Conservation (phyloP, 92 coral and sea anemone genomes). For the Epizoanthus stellaris region DNA sequence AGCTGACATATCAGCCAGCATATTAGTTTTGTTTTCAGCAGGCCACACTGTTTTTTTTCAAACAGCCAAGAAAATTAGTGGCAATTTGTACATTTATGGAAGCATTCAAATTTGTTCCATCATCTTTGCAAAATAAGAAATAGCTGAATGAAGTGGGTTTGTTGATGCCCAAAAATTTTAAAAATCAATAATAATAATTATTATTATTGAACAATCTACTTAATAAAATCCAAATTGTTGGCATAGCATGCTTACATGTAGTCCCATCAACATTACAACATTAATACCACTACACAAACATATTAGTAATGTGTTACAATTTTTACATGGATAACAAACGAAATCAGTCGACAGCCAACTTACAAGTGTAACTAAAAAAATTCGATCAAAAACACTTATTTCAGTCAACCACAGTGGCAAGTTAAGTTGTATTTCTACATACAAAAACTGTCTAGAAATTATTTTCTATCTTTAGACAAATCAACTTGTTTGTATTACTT, state of each 20-base stretch:
- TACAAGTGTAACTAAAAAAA: neutral
- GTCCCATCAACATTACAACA: neutral
- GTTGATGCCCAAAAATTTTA: neutral
- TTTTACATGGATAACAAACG: neutral
- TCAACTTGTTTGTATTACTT: constrained; percentile 2
- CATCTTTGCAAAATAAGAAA: constrained; percentile 34
- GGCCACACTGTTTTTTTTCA: neutral
- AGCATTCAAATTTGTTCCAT: constrained; percentile 18
- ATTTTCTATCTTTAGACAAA: neutral
- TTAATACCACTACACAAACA: neutral
- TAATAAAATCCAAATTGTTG: neutral
- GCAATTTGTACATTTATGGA: neutral
- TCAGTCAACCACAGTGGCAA: neutral
- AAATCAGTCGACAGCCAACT: neutral
- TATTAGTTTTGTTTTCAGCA: neutral
- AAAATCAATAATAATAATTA: neutral
- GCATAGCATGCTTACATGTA: neutral
- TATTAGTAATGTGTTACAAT: neutral
- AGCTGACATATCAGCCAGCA: neutral
- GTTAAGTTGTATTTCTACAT: neutral
- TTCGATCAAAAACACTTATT: neutral
- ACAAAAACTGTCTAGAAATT: neutral
- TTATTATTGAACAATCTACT: neutral
- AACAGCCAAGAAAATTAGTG: constrained; percentile 15
- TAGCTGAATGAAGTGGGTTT: constrained; percentile 16